These are phyloP conservation scores for Odobenus rosmarus DNA, from an alignment of 2,113 vertebrate genomes.

Conservation along the genomic window DNA sequence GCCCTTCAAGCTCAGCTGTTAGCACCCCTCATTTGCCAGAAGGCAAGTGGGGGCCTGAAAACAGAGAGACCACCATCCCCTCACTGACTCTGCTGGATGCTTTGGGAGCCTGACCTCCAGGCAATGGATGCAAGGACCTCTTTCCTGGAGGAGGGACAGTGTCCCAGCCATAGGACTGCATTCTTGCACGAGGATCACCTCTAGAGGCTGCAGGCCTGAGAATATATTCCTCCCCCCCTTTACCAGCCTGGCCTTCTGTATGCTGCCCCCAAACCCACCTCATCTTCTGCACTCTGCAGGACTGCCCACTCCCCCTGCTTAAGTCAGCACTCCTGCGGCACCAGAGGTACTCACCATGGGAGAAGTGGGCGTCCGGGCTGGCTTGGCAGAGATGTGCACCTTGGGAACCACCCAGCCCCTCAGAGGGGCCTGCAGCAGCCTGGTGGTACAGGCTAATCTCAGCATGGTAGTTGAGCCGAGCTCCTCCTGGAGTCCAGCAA, in stretches of 20 bases:
- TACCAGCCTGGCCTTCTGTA: neutral
- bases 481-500: neutral
- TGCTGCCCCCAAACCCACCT: neutral
- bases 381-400: neutral
- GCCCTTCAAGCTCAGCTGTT: rapidly evolving
- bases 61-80: neutral
- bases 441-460: constrained; percentile 38
- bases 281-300: rapidly evolving
- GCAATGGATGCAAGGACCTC: rapidly evolving
- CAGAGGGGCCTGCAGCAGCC: constrained; percentile 70
- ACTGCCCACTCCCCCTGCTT: neutral
- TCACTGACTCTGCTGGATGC: neutral
- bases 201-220: neutral
- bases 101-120: neutral
- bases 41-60: neutral
- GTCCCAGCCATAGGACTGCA: neutral
- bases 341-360: constrained; percentile 65
- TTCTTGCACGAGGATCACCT: rapidly evolving
- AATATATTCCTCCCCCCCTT: no score
- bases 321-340: neutral
- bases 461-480: constrained; percentile 66
- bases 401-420: neutral
- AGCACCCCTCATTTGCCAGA: neutral
- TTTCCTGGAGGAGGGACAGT: neutral
- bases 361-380: constrained; percentile 26